Conservation (phyloP, 2,888 invertebrate genomes). For the Chymomyza amoena region DNA sequence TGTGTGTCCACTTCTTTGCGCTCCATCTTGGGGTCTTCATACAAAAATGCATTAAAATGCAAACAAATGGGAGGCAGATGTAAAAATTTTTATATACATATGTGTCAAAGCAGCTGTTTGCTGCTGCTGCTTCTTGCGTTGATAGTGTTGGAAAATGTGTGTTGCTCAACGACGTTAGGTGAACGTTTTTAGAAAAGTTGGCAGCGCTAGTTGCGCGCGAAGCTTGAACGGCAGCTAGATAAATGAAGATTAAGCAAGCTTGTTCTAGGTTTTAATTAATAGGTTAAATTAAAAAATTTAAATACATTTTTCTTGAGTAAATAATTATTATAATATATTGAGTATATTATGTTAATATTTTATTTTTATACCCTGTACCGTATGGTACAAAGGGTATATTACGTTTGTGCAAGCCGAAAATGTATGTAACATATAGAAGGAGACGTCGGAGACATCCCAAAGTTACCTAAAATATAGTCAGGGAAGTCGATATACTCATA, state of each 20-base stretch:
- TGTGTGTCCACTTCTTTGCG: constrained; percentile 66
- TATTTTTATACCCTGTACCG: no score
- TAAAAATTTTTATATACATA: neutral
- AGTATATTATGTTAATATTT: no score
- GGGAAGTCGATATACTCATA: no score
- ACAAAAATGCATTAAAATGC: constrained; percentile 44
- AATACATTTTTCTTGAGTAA: no score
- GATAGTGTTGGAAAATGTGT: neutral
- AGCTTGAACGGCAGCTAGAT: neutral
- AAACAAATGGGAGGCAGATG: constrained; percentile 1
- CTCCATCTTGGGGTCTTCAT: constrained; percentile 53
- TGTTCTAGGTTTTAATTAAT: no score
- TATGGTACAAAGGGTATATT: no score
- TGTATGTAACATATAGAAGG: no score
- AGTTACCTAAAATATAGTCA: no score
- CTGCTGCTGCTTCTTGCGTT: neutral
- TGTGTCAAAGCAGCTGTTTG: neutral
- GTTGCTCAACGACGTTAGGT: neutral
- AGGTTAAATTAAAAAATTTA: no score
- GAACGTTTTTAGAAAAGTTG: neutral
- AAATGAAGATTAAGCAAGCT: neutral
- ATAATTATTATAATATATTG: no score
- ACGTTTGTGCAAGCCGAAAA: no score
- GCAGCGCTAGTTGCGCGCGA: neutral
- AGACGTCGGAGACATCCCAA: no score